These are phyloP conservation scores for Panagrolaimus sp. DNA, from an alignment of 1,140 invertebrate species.

Conservation along the genomic window DNA sequence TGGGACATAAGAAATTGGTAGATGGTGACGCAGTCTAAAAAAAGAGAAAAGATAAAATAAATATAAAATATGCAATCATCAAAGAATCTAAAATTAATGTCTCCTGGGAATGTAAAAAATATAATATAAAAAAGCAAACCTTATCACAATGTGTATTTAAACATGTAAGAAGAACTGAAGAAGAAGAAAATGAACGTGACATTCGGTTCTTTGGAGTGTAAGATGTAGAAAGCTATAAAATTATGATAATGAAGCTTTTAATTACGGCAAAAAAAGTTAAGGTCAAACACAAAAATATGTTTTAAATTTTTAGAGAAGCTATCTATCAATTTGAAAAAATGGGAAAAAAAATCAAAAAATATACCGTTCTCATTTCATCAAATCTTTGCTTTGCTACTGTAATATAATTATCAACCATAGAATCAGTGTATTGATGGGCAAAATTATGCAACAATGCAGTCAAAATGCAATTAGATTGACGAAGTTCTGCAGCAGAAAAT, in stretches of 20 bases:
- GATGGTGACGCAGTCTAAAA: constrained; percentile 39
- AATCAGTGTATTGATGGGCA: constrained; percentile 72
- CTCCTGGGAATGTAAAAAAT: too few relatives aligned
- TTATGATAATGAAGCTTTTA: too few relatives aligned
- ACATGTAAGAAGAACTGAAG: constrained; percentile 45
- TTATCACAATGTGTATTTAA: constrained; percentile 43
- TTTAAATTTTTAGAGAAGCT: too few relatives aligned
- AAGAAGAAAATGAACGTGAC: constrained; percentile 44
- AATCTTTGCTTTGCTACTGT: constrained; percentile 71
- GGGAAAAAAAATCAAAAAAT: too few relatives aligned
- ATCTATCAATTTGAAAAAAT: too few relatives aligned
- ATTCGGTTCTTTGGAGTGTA: constrained; percentile 38
- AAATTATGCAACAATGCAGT: constrained; percentile 67
- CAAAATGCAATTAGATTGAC: constrained; percentile 59
- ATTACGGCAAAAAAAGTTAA: too few relatives aligned
- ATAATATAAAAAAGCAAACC: too few relatives aligned
- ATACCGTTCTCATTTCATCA: constrained; percentile 52
- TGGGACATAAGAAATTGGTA: constrained; percentile 45
- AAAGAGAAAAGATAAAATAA: too few relatives aligned
- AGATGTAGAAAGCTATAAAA: neutral
- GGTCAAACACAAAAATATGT: too few relatives aligned
- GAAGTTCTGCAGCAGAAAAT: constrained; percentile 37
- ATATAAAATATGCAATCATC: too few relatives aligned
- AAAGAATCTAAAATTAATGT: too few relatives aligned
- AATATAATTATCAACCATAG: constrained; percentile 80